These are phyloP conservation scores for Dasyprocta punctata DNA, from an alignment of 2,113 vertebrate species.

Conservation along the genomic window DNA sequence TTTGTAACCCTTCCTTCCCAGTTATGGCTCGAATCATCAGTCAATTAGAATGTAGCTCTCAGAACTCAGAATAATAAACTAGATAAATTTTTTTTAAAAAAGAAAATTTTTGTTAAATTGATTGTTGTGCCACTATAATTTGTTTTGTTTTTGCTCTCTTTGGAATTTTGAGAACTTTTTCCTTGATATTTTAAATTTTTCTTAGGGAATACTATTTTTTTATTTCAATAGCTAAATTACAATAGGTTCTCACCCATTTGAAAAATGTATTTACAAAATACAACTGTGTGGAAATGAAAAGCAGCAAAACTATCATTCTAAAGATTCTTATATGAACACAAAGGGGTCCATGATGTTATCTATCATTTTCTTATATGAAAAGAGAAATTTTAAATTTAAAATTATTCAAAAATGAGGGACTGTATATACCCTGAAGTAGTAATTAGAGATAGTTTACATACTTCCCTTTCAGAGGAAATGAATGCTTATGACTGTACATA, in stretches of 20 bases:
- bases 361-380: constrained; percentile 11
- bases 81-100: too few relatives aligned
- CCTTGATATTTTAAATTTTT: not conserved
- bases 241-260: constrained; percentile 11
- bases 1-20: not conserved
- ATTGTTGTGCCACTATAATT: not conserved
- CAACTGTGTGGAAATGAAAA: constrained; percentile 28
- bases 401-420: constrained; percentile 40
- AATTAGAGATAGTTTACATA: constrained; percentile 21
- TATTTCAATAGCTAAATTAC: constrained; percentile 49
- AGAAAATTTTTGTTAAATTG: not conserved
- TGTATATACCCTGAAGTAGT: not conserved
- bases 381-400: not conserved
- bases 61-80: not conserved
- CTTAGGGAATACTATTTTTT: not conserved
- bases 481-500: not conserved
- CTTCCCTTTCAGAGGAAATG: not conserved
- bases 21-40: not conserved
- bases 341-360: not conserved
- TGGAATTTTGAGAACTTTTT: not conserved
- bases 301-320: not conserved
- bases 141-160: not conserved
- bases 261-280: constrained; percentile 56
- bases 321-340: not conserved
- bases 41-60: not conserved